These are phyloP conservation scores for Leptothorax acervorum DNA, from an alignment of 2,888 invertebrate genomes.

Conservation along the genomic window DNA sequence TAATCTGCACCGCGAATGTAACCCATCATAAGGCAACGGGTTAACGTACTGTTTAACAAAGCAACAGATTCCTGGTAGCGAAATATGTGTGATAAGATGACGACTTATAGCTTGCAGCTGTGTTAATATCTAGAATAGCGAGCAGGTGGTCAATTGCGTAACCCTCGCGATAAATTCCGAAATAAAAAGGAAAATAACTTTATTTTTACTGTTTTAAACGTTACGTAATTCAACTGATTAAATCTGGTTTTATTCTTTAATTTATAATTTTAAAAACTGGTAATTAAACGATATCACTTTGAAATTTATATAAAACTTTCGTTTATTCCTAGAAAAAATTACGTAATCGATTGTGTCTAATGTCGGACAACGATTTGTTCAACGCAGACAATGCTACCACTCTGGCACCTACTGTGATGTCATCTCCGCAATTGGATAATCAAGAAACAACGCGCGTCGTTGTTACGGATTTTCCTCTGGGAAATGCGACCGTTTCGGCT, in stretches of 20 bases:
- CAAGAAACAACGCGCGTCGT: background rate
- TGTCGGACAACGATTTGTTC: constrained; percentile 5
- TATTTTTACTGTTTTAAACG: background rate
- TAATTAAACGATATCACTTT: background rate
- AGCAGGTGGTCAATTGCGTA: constrained; percentile 20
- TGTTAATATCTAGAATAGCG: constrained; percentile 35
- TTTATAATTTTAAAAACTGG: background rate
- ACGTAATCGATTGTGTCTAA: background rate
- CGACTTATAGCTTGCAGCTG: constrained; percentile 19
- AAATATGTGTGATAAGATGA: constrained; percentile 24
- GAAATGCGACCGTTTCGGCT: constrained; percentile 2
- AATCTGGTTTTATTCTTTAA: background rate
- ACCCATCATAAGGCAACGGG: background rate
- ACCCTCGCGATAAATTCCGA: background rate
- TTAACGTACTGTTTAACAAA: constrained; percentile 25
- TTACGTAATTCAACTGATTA: constrained; percentile 7
- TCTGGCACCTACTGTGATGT: background rate
- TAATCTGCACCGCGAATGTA: background rate
- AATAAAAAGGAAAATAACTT: background rate
- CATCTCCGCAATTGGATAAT: constrained; percentile 33
- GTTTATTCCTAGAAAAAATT: background rate
- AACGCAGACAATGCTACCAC: constrained; percentile 17
- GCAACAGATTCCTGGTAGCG: constrained; percentile 17
- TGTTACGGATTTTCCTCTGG: background rate
- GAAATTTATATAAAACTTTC: background rate